phyloP scores from a whole-genome alignment of 2,888 invertebrate species.

The Heliconius sara region DNA sequence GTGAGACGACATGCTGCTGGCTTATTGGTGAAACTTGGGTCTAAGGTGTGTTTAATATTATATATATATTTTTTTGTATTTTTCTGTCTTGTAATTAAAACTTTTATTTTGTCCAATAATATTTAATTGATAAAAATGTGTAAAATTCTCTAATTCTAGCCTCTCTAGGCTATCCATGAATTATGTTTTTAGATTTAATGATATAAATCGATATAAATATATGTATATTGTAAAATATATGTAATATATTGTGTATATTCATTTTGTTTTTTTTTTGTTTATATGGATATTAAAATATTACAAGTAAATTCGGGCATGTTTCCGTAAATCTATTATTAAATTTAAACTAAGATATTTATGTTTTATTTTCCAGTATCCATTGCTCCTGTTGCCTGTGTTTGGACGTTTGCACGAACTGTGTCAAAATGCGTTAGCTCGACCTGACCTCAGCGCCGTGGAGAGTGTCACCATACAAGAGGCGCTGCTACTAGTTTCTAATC shows the following conservation, averaged over 20 bases:
- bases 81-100: too few species aligned
- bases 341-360: neutral
- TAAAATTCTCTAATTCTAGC: too few species aligned
- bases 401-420: conserved; percentile 92
- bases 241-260: too few species aligned
- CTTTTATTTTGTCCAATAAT: too few species aligned
- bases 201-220: too few species aligned
- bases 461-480: conserved; percentile 92
- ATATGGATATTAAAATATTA: too few species aligned
- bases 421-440: conserved; percentile 87
- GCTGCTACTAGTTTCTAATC: conserved; percentile 92
- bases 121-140: too few species aligned
- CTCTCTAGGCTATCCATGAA: too few species aligned
- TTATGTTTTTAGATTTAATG: too few species aligned
- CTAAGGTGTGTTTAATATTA: conserved; percentile 78
- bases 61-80: neutral
- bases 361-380: conserved; percentile 84
- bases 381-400: conserved; percentile 93
- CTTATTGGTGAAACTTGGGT: conserved; percentile 94
- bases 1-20: conserved; percentile 95
- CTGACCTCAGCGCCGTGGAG: conserved; percentile 91
- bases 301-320: too few species aligned
- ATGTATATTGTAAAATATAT: too few species aligned
- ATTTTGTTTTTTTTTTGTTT: too few species aligned
- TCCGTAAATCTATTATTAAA: neutral